Evolutionary conservation across 1,140 invertebrate genomes (phyloP).

Genomic region (Caenorhabditis latens): DNA sequence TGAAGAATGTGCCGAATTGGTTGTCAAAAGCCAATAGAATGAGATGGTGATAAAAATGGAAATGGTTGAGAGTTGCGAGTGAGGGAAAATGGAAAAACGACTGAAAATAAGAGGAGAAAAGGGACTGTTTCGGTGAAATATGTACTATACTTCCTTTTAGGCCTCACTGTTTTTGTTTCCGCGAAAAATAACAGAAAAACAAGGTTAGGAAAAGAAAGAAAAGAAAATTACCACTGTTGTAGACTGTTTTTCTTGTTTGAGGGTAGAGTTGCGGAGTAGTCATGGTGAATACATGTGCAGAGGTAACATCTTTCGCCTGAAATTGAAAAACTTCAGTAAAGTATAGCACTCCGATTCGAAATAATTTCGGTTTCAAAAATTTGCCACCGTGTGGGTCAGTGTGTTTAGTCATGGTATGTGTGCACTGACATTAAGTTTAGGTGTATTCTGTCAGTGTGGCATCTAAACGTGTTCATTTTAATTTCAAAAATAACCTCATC

Average conservation of each 20-base stretch:
- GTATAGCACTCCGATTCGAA: too few relatives aligned
- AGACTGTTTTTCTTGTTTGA: constrained; percentile 48
- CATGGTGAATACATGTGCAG: constrained; percentile 52
- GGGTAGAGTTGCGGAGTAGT: constrained; percentile 53
- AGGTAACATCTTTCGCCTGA: constrained; percentile 52
- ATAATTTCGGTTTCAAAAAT: too few relatives aligned
- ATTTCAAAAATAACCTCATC: not conserved
- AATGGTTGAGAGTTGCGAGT: not conserved
- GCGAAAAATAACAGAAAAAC: not conserved
- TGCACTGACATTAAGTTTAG: too few relatives aligned
- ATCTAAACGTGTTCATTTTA: too few relatives aligned
- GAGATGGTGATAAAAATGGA: constrained; percentile 53
- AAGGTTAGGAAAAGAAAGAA: not conserved
- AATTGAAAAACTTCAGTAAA: not conserved
- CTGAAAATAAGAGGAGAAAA: not conserved
- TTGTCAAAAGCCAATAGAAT: constrained; percentile 39
- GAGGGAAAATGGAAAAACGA: not conserved
- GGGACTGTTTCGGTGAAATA: not conserved
- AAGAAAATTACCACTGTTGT: constrained; percentile 43
- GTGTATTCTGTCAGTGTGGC: not conserved
- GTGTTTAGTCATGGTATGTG: too few relatives aligned
- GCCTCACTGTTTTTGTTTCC: not conserved
- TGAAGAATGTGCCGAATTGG: constrained; percentile 42
- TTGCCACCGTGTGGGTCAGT: too few relatives aligned
- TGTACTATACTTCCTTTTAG: not conserved